Conservation (phyloP, 2,113 vertebrate species). For the Apodemus sylvaticus region DNA sequence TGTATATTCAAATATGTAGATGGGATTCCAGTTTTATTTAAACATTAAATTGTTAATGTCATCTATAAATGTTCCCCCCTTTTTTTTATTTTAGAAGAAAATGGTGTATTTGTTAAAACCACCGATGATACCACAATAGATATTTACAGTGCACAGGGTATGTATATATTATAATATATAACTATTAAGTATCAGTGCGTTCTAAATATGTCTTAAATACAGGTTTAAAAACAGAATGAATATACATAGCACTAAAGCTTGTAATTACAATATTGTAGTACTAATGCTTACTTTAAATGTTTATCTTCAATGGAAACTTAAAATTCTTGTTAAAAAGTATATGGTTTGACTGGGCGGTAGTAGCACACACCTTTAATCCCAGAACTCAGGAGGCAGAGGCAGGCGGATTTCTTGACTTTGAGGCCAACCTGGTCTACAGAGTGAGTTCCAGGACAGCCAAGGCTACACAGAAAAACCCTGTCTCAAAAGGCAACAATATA, state of each 20-base stretch:
- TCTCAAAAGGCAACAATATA: background rate
- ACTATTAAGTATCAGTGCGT: background rate
- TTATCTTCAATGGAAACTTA: slow-evolving; percentile 12
- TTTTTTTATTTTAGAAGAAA: slow-evolving; percentile 90
- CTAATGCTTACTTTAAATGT: slow-evolving; percentile 28
- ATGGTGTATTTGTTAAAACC: slow-evolving; percentile 92
- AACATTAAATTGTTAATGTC: slow-evolving; percentile 51
- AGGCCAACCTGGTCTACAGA: background rate
- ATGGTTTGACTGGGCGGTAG: background rate
- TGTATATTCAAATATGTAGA: slow-evolving; percentile 14
- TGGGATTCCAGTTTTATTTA: slow-evolving; percentile 46
- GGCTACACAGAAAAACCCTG: background rate
- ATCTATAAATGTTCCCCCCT: slow-evolving; percentile 53
- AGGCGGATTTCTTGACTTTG: background rate
- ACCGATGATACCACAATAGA: slow-evolving; percentile 83
- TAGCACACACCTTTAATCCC: background rate
- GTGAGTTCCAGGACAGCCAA: background rate
- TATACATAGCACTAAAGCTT: background rate
- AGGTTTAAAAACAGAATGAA: slow-evolving; percentile 31
- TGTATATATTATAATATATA: background rate
- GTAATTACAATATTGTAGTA: slow-evolving; percentile 14
- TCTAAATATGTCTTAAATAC: slow-evolving; percentile 54
- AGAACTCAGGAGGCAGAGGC: background rate
- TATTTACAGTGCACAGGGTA: slow-evolving; percentile 79
- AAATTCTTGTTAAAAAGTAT: background rate